phyloP scores from a whole-genome alignment of 2,888 invertebrate species.

The Schizotus pectinicornis region DNA sequence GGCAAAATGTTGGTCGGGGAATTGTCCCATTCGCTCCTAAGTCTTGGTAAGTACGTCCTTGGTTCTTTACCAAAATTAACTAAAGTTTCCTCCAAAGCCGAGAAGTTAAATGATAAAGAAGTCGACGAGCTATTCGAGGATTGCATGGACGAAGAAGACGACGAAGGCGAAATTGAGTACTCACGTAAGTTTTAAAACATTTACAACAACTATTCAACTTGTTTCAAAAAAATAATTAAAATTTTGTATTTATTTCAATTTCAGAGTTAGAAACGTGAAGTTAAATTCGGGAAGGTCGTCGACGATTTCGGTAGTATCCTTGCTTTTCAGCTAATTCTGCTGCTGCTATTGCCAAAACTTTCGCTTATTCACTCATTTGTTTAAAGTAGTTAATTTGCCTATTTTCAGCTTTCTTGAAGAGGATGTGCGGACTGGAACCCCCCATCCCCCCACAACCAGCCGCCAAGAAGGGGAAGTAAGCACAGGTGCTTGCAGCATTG shows the following conservation, averaged over 20 bases:
- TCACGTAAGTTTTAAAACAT: conserved; percentile 74
- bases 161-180: conserved; percentile 92
- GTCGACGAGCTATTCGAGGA: conserved; percentile 81
- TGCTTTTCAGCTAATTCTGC: background rate
- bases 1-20: conserved; percentile 96
- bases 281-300: background rate
- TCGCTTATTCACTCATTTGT: conserved; percentile 1
- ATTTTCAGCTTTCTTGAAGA: conserved; percentile 82
- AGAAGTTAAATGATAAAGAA: conserved; percentile 70
- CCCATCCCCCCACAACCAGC: conserved; percentile 34
- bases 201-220: background rate
- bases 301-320: background rate
- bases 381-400: conserved; percentile 33
- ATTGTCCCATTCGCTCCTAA: conserved; percentile 90
- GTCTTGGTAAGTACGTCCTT: conserved; percentile 75
- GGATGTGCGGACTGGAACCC: conserved; percentile 75
- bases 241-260: background rate
- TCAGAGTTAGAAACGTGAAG: background rate
- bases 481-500: too few species aligned
- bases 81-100: background rate
- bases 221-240: background rate
- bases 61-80: background rate
- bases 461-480: conserved; percentile 30
- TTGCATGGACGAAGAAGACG: conserved; percentile 90
- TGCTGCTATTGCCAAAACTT: background rate